phyloP scores from a whole-genome alignment of 2,797 vertebrate genomes.

The Enteromius anoplus region DNA sequence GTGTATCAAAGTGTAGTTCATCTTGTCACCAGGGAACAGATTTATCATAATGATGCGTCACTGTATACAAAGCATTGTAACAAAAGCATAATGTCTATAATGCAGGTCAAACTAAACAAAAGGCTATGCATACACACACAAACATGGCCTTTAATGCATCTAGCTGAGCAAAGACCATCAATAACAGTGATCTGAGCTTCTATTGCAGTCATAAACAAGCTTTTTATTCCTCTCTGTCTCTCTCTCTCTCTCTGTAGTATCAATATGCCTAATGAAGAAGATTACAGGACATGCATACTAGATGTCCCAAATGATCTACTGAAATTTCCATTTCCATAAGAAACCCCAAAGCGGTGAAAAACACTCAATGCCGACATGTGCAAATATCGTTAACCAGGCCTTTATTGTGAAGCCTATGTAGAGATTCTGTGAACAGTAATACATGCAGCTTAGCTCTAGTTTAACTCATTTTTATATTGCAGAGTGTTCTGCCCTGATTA shows the following conservation, averaged over 20 bases:
- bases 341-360: constrained; percentile 35
- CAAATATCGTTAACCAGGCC: constrained; percentile 7
- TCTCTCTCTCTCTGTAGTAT: constrained; percentile 39
- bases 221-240: constrained; percentile 51
- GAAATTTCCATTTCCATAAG: constrained; percentile 50
- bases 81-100: constrained; percentile 48
- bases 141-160: constrained; percentile 48
- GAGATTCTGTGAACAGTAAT: constrained; percentile 24
- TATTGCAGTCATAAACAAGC: constrained; percentile 60
- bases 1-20: constrained; percentile 35
- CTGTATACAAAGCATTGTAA: constrained; percentile 36
- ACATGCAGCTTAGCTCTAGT: constrained; percentile 18
- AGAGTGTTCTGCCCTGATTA: constrained; percentile 13
- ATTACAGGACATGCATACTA: constrained; percentile 50
- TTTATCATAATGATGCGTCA: constrained; percentile 52
- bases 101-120: constrained; percentile 34
- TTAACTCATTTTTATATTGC: constrained; percentile 23
- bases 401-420: constrained; percentile 22
- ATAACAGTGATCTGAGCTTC: constrained; percentile 49
- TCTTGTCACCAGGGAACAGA: constrained; percentile 30
- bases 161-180: constrained; percentile 54
- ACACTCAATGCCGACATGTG: constrained; percentile 1
- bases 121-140: background rate
- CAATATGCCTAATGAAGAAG: constrained; percentile 45
- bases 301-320: constrained; percentile 57